Evolutionary conservation across 2,113 vertebrate species (phyloP).

Genomic region (Heteronetta atricapilla): DNA sequence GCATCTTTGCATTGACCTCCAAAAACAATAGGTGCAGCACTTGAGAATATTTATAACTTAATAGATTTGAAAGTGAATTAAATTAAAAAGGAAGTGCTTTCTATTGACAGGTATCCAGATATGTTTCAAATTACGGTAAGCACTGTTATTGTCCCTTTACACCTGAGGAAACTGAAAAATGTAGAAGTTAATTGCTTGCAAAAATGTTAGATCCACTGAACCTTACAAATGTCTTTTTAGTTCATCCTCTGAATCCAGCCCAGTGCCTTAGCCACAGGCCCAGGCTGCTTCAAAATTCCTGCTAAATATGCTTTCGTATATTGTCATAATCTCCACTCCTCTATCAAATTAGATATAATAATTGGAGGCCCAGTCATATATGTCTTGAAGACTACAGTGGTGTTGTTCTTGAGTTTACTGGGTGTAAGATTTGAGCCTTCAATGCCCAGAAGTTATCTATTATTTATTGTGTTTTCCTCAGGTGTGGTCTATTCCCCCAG

Average conservation of each 20-base stretch:
- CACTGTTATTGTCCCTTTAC: neutral
- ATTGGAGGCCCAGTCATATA: neutral
- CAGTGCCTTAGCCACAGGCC: neutral
- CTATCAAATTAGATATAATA: neutral
- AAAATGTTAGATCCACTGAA: neutral
- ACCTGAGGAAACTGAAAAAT: neutral
- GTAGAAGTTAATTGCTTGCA: neutral
- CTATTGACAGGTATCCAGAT: neutral
- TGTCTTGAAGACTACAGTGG: neutral
- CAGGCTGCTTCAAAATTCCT: neutral
- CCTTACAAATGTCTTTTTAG: neutral
- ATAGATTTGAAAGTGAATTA: neutral
- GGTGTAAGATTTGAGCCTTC: neutral
- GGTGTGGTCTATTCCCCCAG: neutral
- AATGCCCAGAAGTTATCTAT: neutral
- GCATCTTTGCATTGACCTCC: neutral
- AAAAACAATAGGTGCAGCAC: neutral
- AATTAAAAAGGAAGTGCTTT: neutral
- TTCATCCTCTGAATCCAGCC: neutral
- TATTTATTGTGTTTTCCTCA: neutral
- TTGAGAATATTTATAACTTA: neutral
- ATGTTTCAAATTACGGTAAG: neutral
- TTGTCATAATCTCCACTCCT: neutral
- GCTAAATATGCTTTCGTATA: neutral
- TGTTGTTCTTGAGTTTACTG: neutral